Percentiles rank a stretch among this genome's conserved stretches.
These are phyloP conservation scores for Gerris lacustris DNA, from an alignment of 2,888 invertebrate genomes.

Conservation along the genomic window DNA sequence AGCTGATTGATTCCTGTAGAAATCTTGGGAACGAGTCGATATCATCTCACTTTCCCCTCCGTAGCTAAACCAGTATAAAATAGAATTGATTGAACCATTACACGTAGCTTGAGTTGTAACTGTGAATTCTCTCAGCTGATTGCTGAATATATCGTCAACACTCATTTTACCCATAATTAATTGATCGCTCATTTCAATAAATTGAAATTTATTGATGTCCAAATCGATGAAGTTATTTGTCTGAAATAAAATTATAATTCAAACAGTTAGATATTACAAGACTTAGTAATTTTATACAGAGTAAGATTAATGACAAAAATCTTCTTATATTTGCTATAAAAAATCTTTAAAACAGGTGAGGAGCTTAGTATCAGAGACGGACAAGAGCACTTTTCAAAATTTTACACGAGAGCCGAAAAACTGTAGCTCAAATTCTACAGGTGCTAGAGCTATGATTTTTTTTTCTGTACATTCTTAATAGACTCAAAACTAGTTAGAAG, in stretches of 20 bases:
- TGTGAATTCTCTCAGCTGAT: slow-evolving; percentile 24
- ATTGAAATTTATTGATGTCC: slow-evolving; percentile 39
- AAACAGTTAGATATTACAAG: slow-evolving; percentile 24
- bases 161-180: slow-evolving; percentile 31
- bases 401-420: too few relatives aligned
- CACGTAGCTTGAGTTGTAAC: slow-evolving; percentile 35
- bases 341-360: too few relatives aligned
- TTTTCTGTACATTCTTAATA: too few relatives aligned
- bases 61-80: slow-evolving; percentile 47
- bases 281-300: slow-evolving; percentile 20
- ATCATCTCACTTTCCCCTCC: slow-evolving; percentile 38
- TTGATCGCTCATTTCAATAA: slow-evolving; percentile 37
- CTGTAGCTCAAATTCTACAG: too few relatives aligned
- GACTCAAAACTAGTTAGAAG: too few relatives aligned
- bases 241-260: slow-evolving; percentile 32
- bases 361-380: too few relatives aligned
- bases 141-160: slow-evolving; percentile 33
- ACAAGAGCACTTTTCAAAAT: too few relatives aligned
- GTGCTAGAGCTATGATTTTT: too few relatives aligned
- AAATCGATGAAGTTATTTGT: slow-evolving; percentile 43
- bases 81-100: slow-evolving; percentile 41
- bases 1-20: slow-evolving; percentile 42
- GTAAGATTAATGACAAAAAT: too few relatives aligned
- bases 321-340: too few relatives aligned
- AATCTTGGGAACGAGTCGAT: slow-evolving; percentile 39